A percentile compares a stretch with the other conserved stretches of the same genome.
phyloP scores from a whole-genome alignment of 2,113 vertebrate species.

The Lampris incognitus region DNA sequence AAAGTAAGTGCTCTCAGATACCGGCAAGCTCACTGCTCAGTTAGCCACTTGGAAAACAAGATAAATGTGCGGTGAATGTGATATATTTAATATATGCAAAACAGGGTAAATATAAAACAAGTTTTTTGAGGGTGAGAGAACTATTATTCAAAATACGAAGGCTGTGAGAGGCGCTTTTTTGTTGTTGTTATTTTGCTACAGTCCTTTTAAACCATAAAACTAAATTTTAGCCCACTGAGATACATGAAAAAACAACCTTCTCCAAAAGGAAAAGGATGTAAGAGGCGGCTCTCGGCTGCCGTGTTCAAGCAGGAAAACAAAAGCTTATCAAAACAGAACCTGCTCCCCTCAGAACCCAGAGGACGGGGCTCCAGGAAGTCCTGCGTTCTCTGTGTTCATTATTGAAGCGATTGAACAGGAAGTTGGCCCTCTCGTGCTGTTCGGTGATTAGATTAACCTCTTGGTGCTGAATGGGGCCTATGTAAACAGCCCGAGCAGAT shows the following conservation, averaged over 20 bases:
- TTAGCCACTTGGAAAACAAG: slow-evolving; percentile 58
- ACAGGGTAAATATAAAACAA: slow-evolving; percentile 49
- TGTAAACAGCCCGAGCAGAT: slow-evolving; percentile 80
- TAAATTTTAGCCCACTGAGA: slow-evolving; percentile 18
- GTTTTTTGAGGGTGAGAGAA: slow-evolving; percentile 19
- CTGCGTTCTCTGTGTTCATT: slow-evolving; percentile 78
- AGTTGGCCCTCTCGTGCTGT: slow-evolving; percentile 79
- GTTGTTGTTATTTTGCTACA: neutral
- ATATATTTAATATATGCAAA: slow-evolving; percentile 49
- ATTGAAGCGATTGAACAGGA: slow-evolving; percentile 83
- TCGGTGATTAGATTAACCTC: slow-evolving; percentile 83
- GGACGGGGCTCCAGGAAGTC: slow-evolving; percentile 77
- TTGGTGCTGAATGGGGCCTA: slow-evolving; percentile 67
- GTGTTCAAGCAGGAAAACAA: slow-evolving; percentile 72
- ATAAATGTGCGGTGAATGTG: slow-evolving; percentile 42
- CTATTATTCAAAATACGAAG: slow-evolving; percentile 27
- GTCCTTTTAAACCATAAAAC: slow-evolving; percentile 8
- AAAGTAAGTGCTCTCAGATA: slow-evolving; percentile 46
- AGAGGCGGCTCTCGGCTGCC: slow-evolving; percentile 47
- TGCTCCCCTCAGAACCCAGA: slow-evolving; percentile 73
- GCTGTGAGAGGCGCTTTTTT: neutral
- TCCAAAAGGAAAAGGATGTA: slow-evolving; percentile 78
- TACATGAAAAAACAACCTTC: slow-evolving; percentile 30
- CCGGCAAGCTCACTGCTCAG: slow-evolving; percentile 37
- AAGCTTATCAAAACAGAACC: slow-evolving; percentile 83